These are phyloP conservation scores for Lydus trimaculatus DNA, from an alignment of 2,888 invertebrate species.

Conservation along the genomic window DNA sequence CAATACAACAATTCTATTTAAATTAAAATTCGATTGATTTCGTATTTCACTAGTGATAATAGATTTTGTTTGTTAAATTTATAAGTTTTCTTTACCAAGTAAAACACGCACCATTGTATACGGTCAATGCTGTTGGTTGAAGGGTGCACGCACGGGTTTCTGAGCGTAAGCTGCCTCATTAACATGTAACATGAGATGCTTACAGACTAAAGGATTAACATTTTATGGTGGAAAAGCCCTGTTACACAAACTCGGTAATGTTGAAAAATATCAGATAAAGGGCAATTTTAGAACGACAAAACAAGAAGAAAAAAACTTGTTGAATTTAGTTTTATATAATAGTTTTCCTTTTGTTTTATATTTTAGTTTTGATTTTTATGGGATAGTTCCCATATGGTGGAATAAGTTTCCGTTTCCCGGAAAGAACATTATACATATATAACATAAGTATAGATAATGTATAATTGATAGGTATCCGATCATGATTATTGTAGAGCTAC, in stretches of 20 bases:
- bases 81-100: constrained; percentile 26
- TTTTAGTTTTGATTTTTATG: background rate
- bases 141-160: constrained; percentile 33
- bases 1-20: background rate
- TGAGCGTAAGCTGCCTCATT: constrained; percentile 38
- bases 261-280: constrained; percentile 24
- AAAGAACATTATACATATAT: constrained; percentile 35
- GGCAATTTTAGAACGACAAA: background rate
- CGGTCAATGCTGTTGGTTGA: constrained; percentile 20
- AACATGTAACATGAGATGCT: constrained; percentile 42
- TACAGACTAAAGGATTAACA: constrained; percentile 37
- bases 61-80: constrained; percentile 19
- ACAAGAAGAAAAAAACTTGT: constrained; percentile 24
- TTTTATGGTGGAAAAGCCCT: constrained; percentile 20
- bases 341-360: background rate
- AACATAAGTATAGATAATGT: constrained; percentile 8
- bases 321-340: constrained; percentile 7
- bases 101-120: constrained; percentile 25
- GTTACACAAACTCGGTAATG: constrained; percentile 12
- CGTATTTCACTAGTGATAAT: background rate
- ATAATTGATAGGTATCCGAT: constrained; percentile 51
- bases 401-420: constrained; percentile 44
- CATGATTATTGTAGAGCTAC: constrained; percentile 47
- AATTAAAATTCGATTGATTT: background rate
- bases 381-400: constrained; percentile 28